Evolutionary conservation across 2,113 vertebrate species (phyloP).

Genomic region (Strigops habroptila): DNA sequence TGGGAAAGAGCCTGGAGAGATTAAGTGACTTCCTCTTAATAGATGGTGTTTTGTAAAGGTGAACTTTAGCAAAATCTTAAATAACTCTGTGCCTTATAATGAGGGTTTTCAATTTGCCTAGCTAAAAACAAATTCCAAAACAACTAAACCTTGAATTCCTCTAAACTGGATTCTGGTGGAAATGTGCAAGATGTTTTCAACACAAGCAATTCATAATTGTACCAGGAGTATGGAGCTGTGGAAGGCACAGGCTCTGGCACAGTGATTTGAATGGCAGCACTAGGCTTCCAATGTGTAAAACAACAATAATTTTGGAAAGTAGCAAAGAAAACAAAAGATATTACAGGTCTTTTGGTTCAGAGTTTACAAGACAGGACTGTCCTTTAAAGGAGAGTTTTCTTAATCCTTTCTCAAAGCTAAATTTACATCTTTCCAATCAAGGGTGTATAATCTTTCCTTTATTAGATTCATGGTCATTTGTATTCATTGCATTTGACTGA

Average conservation of each 20-base stretch:
- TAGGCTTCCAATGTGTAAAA: neutral
- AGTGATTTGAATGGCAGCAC: neutral
- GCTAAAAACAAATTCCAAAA: constrained; percentile 15
- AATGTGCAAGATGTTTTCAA: neutral
- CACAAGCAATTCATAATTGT: neutral
- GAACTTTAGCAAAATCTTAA: neutral
- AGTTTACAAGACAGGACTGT: neutral
- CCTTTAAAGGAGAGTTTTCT: neutral
- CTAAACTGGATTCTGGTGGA: neutral
- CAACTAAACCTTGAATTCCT: neutral
- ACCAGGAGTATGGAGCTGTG: neutral
- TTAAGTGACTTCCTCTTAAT: constrained; percentile 25
- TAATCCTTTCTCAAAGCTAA: neutral
- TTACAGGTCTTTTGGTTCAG: neutral
- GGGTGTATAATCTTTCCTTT: neutral
- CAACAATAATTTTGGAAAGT: neutral
- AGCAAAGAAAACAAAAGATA: neutral
- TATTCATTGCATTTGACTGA: neutral
- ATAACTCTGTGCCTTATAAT: neutral
- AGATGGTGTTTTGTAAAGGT: neutral
- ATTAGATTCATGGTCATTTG: neutral
- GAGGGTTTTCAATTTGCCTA: neutral
- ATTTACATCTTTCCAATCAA: neutral
- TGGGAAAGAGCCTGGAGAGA: neutral
- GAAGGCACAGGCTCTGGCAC: neutral